Evolutionary conservation across 2,888 invertebrate genomes (phyloP), one percentile per base, ranked within the genome.

Genomic region (Ochropleura leucogaster): DNA sequence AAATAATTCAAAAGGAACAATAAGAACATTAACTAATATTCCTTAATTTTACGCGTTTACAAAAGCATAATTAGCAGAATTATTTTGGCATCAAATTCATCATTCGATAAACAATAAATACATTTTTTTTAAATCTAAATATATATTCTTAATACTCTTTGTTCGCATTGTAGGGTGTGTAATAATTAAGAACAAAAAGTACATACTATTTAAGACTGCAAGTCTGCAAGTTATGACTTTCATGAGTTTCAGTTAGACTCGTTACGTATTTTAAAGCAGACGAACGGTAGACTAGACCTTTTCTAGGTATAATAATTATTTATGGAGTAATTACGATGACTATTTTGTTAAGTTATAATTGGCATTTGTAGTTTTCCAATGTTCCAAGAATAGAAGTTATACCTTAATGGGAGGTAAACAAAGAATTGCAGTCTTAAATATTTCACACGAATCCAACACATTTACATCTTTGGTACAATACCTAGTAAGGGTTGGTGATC

Each of bases 391-490:
- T 46, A 44, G 30, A 18, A 46, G 18, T 20, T 53, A 46, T 40
- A 71, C 53, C 46, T 14, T 6, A 46, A 30, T 49, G 14, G 59
- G 1, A 20, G 51, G 40, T 51, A 30, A 51, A 62, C 68, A 63
- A n/a, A 81, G 87, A 90, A 89, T 86, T 87, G 87, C 88, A 89
- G 83, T 87, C 88, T 88, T 86, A 80, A 86, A 85, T 84, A 82
- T 87, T 83, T 65, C 88, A 90, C 88, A 92, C 87, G 91, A 91
- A 89, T 93, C 94, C 95, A 95, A 95, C 94, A 92, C 94, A 94
- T 95, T 95, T 95, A 95, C 95, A 95, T 96, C 96, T 96, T 96
- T 96, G 96, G 96, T 95, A 93, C 93, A 90, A 93, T 94, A 95
- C 94, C 95, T 95, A 95, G 93, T 94, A 93, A 93, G 91, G 92